Conservation (phyloP, 2,888 invertebrate species). For the Cyaniris semiargus region DNA sequence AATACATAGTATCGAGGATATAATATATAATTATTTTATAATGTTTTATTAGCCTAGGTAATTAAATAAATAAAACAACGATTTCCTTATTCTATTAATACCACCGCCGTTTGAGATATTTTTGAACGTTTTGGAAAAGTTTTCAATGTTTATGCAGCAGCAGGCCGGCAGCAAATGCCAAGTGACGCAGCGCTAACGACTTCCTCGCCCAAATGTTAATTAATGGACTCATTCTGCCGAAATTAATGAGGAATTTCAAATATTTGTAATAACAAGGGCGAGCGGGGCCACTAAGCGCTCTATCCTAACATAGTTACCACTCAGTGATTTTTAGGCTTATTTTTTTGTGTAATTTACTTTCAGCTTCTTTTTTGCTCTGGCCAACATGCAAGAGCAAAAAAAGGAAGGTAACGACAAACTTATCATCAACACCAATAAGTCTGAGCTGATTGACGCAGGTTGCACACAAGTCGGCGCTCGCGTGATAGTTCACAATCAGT, state of each 20-base stretch:
- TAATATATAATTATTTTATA: too few species aligned
- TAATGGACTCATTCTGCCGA: neutral
- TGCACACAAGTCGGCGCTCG: neutral
- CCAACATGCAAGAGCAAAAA: too few species aligned
- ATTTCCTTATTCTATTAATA: neutral
- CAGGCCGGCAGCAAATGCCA: constrained; percentile 3
- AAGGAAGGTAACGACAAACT: neutral
- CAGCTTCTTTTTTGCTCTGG: neutral
- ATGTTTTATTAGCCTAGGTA: neutral
- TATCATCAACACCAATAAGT: neutral
- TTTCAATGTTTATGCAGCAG: neutral
- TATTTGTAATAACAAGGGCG: neutral
- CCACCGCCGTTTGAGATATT: neutral
- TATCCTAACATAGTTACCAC: neutral
- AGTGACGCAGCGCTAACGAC: neutral
- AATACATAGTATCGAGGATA: neutral
- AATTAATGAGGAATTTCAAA: neutral
- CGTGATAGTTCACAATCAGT: constrained; percentile 17
- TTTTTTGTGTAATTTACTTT: neutral
- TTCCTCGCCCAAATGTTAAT: constrained; percentile 18
- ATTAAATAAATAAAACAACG: neutral
- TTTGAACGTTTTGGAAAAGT: constrained; percentile 9
- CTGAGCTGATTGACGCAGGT: neutral
- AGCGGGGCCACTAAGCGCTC: neutral
- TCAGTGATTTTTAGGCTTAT: neutral